Base-by-base conservation (phyloP, 1,140 invertebrate genomes). In the Halictus rubicundus region DNA sequence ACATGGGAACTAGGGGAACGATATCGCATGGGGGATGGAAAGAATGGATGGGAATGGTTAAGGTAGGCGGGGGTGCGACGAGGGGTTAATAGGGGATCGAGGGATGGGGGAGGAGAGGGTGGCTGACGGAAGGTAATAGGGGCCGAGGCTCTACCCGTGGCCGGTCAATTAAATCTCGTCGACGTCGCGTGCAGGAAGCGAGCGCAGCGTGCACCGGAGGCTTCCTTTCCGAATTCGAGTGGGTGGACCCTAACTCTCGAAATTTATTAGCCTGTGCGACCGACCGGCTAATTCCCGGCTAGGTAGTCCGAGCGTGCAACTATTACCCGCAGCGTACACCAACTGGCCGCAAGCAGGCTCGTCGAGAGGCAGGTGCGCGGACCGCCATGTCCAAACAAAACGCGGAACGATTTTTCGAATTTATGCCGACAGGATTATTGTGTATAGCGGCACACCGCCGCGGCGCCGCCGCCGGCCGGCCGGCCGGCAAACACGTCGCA, bases 161-260 rank as follows among this genome's bases (percentile, higher is more conserved):
- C 68, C 74, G 85, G 75, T 86, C 85, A 87, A 87, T 87, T 87
- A 87, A 87, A 87, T 87, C 85, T 87, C 85, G 85, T 87, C 74
- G 85, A 87, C 85, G 85, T 87, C 85, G 85, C 84, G 85, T 87
- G 85, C 85, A 87, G 85, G 84, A 87, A 87, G 81, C 84, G 70
- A 46, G 54, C 71, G 84, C 84, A 78, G 85, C 84, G 65, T 87
- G 84, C 84, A 86, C 84, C 78, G 78, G 85, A 87, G 81, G 84
- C 78, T 87, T 87, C 85, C 84, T 87, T 87, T 86, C 78, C 85
- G 85, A 87, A 86, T 86, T 87, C 85, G 74, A 87, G 81, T 86
- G 84, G 85, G 85, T 86, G 81, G 81, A 81, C 81, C 81, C 81
- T 57, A 79, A 82, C 82, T 80, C 78, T 71, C 61, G 63, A 85